A percentile compares a stretch with the other conserved stretches of the same genome.
Evolutionary conservation across 37 sponge, comb jelly and placozoan genomes (phyloP).

Genomic region (Lycopodina hypogea): DNA sequence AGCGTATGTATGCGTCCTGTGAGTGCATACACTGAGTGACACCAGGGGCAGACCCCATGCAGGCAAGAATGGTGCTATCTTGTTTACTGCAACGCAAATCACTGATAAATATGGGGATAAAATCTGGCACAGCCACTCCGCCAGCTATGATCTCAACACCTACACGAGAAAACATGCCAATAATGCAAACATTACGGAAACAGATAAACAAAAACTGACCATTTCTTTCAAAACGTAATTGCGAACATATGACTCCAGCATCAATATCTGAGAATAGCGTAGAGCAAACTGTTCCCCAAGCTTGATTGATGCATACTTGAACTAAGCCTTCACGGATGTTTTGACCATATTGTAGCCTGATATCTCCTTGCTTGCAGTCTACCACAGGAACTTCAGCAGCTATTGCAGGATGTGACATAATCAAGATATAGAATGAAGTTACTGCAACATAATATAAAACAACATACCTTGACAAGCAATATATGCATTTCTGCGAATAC

Average conservation of each 20-base stretch:
- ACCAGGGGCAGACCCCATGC: background rate
- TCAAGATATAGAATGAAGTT: too few relatives aligned
- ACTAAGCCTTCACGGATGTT: constrained; percentile 24
- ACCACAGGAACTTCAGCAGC: background rate
- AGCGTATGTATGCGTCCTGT: constrained; percentile 20
- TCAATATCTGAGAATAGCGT: background rate
- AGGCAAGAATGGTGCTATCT: background rate
- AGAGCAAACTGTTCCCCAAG: constrained; percentile 24
- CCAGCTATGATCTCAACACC: too few relatives aligned
- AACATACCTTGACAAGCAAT: constrained; percentile 31
- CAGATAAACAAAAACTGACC: background rate
- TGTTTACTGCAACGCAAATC: background rate
- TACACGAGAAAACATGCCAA: too few relatives aligned
- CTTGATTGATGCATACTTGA: constrained; percentile 24
- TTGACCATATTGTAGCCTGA: constrained; percentile 5
- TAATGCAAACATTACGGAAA: background rate
- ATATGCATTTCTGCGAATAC: constrained; percentile 9
- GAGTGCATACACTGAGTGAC: constrained; percentile 8
- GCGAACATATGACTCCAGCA: constrained; percentile 12
- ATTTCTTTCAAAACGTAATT: constrained; percentile 15
- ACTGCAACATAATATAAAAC: background rate
- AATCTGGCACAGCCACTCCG: background rate
- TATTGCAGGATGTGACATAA: too few relatives aligned
- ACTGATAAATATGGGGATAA: constrained; percentile 28
- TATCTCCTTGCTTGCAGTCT: constrained; percentile 4